Percentiles rank a stretch among this genome's conserved stretches.
These are phyloP conservation scores for Platyrinchus mystaceus DNA, from an alignment of 2,797 vertebrate genomes.

Conservation along the genomic window DNA sequence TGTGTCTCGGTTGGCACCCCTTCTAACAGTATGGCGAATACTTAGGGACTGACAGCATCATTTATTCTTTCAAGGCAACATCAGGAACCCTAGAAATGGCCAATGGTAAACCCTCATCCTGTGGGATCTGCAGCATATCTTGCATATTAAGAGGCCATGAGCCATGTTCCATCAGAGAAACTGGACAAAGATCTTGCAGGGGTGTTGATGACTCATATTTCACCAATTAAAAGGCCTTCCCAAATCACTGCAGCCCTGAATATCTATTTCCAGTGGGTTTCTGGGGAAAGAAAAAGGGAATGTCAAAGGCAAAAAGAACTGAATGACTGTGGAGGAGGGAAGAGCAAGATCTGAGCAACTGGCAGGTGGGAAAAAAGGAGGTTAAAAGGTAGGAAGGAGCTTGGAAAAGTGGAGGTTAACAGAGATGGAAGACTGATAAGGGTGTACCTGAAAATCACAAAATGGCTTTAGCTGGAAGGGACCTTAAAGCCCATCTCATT, in stretches of 20 bases:
- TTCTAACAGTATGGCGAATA: background rate
- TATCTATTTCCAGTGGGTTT: background rate
- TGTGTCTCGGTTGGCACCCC: background rate
- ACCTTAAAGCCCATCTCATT: fast-evolving
- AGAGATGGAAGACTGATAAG: background rate
- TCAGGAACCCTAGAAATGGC: background rate
- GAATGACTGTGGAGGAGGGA: background rate
- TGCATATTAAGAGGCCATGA: background rate
- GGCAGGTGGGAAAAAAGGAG: background rate
- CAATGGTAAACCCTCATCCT: background rate
- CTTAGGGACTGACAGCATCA: background rate
- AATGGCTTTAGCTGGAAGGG: background rate
- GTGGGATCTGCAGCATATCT: background rate
- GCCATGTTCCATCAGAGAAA: fast-evolving
- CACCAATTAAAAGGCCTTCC: background rate
- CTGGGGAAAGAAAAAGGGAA: background rate
- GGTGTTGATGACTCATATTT: background rate
- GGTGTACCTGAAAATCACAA: background rate
- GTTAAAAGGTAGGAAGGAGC: background rate
- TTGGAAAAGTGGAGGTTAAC: background rate
- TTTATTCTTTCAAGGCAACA: background rate
- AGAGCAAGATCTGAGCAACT: background rate
- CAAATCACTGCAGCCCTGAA: background rate
- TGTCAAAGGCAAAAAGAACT: background rate
- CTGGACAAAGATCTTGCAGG: background rate